These are phyloP conservation scores for Hephaestus fuliginosus DNA, from an alignment of 2,797 vertebrate species.

Conservation along the genomic window DNA sequence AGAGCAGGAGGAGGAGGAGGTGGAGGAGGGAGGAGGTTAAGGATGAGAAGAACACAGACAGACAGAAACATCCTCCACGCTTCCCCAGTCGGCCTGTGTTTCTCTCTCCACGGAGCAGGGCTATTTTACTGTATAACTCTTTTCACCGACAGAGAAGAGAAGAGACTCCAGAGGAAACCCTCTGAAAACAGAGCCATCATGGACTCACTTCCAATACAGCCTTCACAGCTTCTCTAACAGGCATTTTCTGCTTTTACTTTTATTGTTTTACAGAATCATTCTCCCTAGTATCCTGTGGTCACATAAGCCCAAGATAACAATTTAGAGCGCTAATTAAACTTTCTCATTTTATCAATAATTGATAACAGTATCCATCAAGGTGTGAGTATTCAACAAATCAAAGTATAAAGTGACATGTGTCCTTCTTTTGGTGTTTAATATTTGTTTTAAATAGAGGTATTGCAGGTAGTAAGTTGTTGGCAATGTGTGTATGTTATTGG, in stretches of 20 bases:
- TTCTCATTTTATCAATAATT: neutral
- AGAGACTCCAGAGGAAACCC: constrained; percentile 58
- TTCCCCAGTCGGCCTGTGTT: constrained; percentile 40
- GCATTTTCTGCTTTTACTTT: neutral
- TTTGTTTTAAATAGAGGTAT: no score
- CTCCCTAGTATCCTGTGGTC: neutral
- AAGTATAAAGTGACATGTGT: neutral
- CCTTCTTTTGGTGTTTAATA: neutral
- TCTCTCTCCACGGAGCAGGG: constrained; percentile 52
- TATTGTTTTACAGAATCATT: neutral
- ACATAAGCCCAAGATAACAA: neutral
- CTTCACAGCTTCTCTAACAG: constrained; percentile 19
- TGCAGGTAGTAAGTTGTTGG: neutral
- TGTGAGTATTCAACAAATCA: neutral
- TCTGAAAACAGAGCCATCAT: constrained; percentile 69
- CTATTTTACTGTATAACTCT: constrained; percentile 61
- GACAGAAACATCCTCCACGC: constrained; percentile 69
- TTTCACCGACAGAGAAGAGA: constrained; percentile 43
- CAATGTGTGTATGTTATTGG: neutral
- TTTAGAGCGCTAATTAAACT: neutral
- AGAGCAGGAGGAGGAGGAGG: constrained; percentile 17
- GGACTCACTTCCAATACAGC: constrained; percentile 36
- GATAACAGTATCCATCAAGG: neutral
- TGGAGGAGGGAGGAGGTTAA: constrained; percentile 28
- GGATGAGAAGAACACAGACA: constrained; percentile 59